A percentile compares a stretch with the other conserved stretches of the same genome.
Conservation (phyloP, 2,113 vertebrate genomes). For the Archilochus colubris region DNA sequence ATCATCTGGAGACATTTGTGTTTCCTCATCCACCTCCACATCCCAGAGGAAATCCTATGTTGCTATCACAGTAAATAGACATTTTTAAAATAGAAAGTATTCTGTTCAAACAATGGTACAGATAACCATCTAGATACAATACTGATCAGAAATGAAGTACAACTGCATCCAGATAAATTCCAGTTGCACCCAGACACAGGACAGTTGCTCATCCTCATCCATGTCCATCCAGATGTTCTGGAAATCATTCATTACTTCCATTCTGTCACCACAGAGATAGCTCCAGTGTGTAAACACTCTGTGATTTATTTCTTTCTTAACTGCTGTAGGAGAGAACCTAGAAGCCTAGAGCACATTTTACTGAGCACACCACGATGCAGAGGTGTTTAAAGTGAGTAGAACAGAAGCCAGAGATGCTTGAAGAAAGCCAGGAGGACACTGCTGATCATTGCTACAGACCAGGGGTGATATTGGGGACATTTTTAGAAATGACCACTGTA, state of each 20-base stretch:
- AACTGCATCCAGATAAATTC: neutral
- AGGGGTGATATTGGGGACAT: neutral
- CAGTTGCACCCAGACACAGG: neutral
- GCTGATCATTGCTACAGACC: neutral
- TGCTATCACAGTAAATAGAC: neutral
- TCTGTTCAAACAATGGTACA: neutral
- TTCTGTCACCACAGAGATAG: neutral
- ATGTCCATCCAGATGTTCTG: slow-evolving; percentile 37
- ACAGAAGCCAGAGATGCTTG: neutral
- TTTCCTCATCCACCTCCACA: neutral
- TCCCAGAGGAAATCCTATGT: neutral
- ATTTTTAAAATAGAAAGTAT: neutral
- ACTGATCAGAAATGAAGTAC: neutral
- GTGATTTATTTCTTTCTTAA: neutral
- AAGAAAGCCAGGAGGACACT: neutral
- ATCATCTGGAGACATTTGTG: neutral
- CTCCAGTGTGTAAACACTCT: neutral
- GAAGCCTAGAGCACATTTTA: neutral
- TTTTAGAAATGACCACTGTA: neutral
- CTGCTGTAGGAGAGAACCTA: neutral
- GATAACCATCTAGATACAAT: neutral
- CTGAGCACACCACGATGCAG: neutral
- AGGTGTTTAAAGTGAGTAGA: neutral
- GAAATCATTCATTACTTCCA: neutral
- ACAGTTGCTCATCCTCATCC: neutral